Percentiles rank a stretch among this genome's conserved stretches.
Evolutionary conservation across 2,888 invertebrate species (phyloP).

Genomic region (Dexiosoma caninum): DNA sequence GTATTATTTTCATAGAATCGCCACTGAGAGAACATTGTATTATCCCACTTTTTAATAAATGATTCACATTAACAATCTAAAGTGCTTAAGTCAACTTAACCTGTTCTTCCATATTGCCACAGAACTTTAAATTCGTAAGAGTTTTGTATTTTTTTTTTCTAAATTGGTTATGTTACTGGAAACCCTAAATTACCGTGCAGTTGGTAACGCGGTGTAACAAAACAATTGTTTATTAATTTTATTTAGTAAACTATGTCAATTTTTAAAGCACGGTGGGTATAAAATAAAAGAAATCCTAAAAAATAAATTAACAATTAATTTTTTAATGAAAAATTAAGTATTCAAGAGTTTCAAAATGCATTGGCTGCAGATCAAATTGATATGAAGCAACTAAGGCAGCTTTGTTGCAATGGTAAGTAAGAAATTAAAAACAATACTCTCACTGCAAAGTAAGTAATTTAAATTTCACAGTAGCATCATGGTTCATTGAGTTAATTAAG

Average conservation of each 20-base stretch:
- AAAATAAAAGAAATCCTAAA: conserved; percentile 14
- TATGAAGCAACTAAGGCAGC: conserved; percentile 81
- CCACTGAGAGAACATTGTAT: too few species aligned
- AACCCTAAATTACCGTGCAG: neutral
- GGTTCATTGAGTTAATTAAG: conserved; percentile 18
- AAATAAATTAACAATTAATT: neutral
- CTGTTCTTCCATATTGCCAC: too few species aligned
- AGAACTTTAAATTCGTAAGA: too few species aligned
- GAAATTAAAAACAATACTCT: conserved; percentile 11
- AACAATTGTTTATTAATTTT: conserved; percentile 49
- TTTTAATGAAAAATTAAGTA: conserved; percentile 78
- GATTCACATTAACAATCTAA: too few species aligned
- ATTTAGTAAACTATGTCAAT: conserved; percentile 71
- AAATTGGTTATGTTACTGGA: neutral
- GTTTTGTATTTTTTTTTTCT: neutral
- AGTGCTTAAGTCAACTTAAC: too few species aligned
- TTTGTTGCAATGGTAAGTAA: conserved; percentile 88
- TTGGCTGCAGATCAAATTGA: conserved; percentile 85
- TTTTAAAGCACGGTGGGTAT: conserved; percentile 75
- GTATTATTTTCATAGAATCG: too few species aligned
- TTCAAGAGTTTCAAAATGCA: conserved; percentile 88
- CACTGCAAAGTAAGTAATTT: conserved; percentile 37
- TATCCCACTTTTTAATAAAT: too few species aligned
- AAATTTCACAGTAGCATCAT: conserved; percentile 29
- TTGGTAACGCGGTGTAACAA: conserved; percentile 48